A percentile compares a stretch with the other conserved stretches of the same genome.
These are phyloP conservation scores for Umimayanthus kanabou DNA, from an alignment of 92 coral and sea anemone species.

Conservation along the genomic window DNA sequence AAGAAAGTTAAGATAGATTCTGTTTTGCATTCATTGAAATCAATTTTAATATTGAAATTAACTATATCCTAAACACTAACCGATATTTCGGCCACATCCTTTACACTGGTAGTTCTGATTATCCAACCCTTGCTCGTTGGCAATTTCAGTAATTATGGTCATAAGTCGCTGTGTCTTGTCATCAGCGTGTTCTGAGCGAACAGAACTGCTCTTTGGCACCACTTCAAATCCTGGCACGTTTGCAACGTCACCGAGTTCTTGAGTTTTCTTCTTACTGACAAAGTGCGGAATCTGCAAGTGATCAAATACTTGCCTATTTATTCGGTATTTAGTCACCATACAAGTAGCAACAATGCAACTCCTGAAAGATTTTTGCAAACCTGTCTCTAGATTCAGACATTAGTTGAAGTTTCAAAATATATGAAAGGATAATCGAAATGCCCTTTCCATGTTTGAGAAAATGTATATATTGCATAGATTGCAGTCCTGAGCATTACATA, in stretches of 20 bases:
- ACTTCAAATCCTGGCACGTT: constrained; percentile 72
- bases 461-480: too few relatives aligned
- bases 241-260: constrained; percentile 11
- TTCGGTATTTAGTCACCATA: background rate
- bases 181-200: constrained; percentile 67
- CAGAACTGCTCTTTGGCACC: constrained; percentile 71
- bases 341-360: background rate
- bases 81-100: constrained; percentile 94
- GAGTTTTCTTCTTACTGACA: background rate
- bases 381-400: background rate
- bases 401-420: background rate
- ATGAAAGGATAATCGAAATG: too few relatives aligned
- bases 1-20: too few relatives aligned
- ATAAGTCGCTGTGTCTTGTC: constrained; percentile 66
- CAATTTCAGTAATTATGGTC: constrained; percentile 73
- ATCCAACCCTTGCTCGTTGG: constrained; percentile 91
- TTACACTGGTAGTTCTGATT: constrained; percentile 92
- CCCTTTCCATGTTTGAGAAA: too few relatives aligned
- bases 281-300: constrained; percentile 9
- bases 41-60: background rate
- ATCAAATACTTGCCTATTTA: background rate
- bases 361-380: background rate
- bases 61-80: constrained; percentile 39
- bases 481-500: too few relatives aligned
- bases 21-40: too few relatives aligned